Base-by-base conservation (phyloP, 2,113 vertebrate genomes). In the Leptocoma aspasia region DNA sequence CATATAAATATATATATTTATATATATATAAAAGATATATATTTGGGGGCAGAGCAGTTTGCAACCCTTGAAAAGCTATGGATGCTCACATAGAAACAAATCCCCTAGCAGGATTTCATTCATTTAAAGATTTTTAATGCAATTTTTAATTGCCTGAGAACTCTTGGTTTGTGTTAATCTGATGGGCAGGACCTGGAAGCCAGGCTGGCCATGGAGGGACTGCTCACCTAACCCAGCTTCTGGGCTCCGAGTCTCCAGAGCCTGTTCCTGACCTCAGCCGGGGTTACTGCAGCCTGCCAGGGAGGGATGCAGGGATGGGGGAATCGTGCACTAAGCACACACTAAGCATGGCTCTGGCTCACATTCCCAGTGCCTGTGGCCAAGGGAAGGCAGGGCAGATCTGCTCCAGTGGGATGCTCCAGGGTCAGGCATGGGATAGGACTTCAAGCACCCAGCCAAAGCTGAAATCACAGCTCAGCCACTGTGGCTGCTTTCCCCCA, bases 251-350 rank as follows among this genome's bases (percentile, higher is more conserved):
- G 9, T 4, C 21, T 41, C 64, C 64, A 27, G 11, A 1, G 6
- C 33, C 42, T 24, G 27, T n/a, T 53, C 41, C 72, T 0, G 0
- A 22, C 39, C 26, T 15, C 17, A 19, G n/a, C 33, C 5, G 0
- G 2, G 39, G 15, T 72, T 7, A 2, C 19, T 3, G 21, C 0
- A 0, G 22, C 35, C 63, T 26, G 21, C 21, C 3, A 9, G 20
- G 47, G 75, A 49, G 2, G 7, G 15, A 31, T 7, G 41, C 2
- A 2, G 28, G 11, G 20, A 11, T 1, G 7, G 50, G 49, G 28
- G 6, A 57, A 18, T 8, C 7, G 1, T 3, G 1, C 31, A 15
- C 3, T 3, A 5, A 56, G 63, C n/a, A n/a, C n/a, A n/a, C n/a
- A n/a, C 26, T 5, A 1, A 37, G 22, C 2, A 0, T 4, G 5